These are phyloP conservation scores for Archilochus colubris DNA, from an alignment of 2,113 vertebrate species.

Conservation along the genomic window DNA sequence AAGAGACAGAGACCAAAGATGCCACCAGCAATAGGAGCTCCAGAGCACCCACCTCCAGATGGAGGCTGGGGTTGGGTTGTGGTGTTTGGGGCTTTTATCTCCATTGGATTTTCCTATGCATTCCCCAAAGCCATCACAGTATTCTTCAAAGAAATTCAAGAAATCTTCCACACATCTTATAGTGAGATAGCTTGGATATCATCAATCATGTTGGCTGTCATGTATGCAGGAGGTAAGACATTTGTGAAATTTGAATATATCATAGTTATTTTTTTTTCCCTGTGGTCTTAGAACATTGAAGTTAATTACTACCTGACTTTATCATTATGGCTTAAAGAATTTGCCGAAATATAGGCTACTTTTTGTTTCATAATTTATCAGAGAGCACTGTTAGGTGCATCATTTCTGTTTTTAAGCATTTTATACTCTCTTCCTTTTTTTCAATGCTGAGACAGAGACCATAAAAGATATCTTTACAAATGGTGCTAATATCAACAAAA, in stretches of 20 bases:
- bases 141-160: constrained; percentile 97
- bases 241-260: neutral
- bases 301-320: neutral
- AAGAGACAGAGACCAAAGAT: constrained; percentile 73
- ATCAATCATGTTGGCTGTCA: constrained; percentile 96
- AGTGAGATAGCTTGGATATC: constrained; percentile 97
- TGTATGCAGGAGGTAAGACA: constrained; percentile 96
- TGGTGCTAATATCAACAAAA: neutral
- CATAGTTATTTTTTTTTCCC: neutral
- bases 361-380: neutral
- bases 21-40: constrained; percentile 70
- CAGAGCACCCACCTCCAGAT: constrained; percentile 84
- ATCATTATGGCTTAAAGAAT: neutral
- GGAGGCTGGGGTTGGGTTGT: constrained; percentile 98
- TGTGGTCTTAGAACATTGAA: neutral
- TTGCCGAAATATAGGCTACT: neutral
- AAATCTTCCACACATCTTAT: constrained; percentile 86
- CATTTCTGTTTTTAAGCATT: neutral
- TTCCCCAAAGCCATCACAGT: constrained; percentile 97
- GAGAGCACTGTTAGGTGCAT: neutral
- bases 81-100: constrained; percentile 90
- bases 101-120: constrained; percentile 96
- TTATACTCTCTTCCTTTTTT: neutral
- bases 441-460: neutral
- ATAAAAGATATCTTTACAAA: neutral